Conservation (phyloP, 1,140 invertebrate genomes). For the Teleogryllus occipitalis region DNA sequence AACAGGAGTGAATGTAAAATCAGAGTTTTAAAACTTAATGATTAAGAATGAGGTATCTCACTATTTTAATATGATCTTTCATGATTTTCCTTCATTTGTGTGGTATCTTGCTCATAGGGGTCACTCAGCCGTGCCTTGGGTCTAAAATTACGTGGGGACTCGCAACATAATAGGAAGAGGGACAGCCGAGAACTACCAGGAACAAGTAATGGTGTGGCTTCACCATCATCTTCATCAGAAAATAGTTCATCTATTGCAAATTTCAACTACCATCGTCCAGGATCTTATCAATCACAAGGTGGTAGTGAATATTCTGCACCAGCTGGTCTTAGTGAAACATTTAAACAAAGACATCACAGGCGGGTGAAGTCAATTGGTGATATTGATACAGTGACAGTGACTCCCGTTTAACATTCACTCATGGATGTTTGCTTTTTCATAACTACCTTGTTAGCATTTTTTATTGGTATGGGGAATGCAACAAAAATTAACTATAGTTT, state of each 20-base stretch:
- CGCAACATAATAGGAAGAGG: slow-evolving; percentile 28
- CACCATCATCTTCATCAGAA: slow-evolving; percentile 28
- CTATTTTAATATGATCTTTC: too few relatives aligned
- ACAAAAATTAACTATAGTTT: too few relatives aligned
- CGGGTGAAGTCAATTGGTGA: slow-evolving; percentile 64
- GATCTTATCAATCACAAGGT: slow-evolving; percentile 36
- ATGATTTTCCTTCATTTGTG: too few relatives aligned
- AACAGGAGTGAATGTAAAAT: too few relatives aligned
- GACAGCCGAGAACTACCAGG: slow-evolving; percentile 22
- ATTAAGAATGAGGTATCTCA: neutral
- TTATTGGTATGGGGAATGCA: too few relatives aligned
- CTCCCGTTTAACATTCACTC: slow-evolving; percentile 28
- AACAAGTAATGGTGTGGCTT: slow-evolving; percentile 20
- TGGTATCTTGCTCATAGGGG: slow-evolving; percentile 45
- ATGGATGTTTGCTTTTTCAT: too few relatives aligned
- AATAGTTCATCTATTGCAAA: slow-evolving; percentile 26
- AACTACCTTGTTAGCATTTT: too few relatives aligned
- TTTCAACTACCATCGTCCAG: slow-evolving; percentile 32
- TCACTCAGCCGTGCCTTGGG: slow-evolving; percentile 67
- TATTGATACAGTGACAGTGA: slow-evolving; percentile 50
- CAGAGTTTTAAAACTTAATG: neutral
- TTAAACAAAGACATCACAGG: slow-evolving; percentile 40
- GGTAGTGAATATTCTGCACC: slow-evolving; percentile 15
- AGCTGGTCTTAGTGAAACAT: neutral
- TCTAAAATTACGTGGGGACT: slow-evolving; percentile 48